Evolutionary conservation across 2,888 invertebrate genomes (phyloP).

Genomic region (Chloroclystis v-ata): DNA sequence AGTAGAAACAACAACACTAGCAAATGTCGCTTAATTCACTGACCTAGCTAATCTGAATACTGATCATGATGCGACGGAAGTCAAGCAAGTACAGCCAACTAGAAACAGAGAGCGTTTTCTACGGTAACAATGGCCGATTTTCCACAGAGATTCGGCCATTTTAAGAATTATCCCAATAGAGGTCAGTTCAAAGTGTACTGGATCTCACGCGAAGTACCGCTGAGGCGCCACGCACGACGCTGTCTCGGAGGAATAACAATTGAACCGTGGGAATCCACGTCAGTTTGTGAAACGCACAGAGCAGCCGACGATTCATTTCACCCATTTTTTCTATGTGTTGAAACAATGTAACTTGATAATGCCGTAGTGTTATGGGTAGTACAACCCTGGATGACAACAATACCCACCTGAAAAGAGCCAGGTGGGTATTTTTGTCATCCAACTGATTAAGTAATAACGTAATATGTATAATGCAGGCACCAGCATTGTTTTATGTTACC

Average conservation of each 20-base stretch:
- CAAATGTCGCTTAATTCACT: conserved; percentile 13
- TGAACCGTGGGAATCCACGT: conserved; percentile 67
- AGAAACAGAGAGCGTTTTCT: conserved; percentile 15
- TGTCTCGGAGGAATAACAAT: conserved; percentile 64
- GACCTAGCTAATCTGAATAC: conserved; percentile 8
- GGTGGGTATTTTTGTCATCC: too few relatives aligned
- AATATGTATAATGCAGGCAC: too few relatives aligned
- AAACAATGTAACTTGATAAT: too few relatives aligned
- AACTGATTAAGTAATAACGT: too few relatives aligned
- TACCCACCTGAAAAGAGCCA: too few relatives aligned
- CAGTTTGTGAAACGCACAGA: conserved; percentile 55
- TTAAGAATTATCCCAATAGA: conserved; percentile 22
- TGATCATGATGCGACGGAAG: conserved; percentile 6
- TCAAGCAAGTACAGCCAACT: conserved; percentile 11
- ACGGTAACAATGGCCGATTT: conserved; percentile 17
- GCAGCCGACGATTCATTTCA: conserved; percentile 48
- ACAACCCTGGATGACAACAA: too few relatives aligned
- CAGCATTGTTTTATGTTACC: too few relatives aligned
- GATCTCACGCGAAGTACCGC: conserved; percentile 39
- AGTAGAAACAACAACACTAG: not conserved
- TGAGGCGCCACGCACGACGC: conserved; percentile 53
- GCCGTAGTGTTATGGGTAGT: too few relatives aligned
- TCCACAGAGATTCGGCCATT: conserved; percentile 18
- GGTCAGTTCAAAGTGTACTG: conserved; percentile 46
- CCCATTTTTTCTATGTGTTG: conserved; percentile 14